Evolutionary conservation across 2,113 vertebrate genomes (phyloP).

Genomic region (Stercorarius parasiticus): DNA sequence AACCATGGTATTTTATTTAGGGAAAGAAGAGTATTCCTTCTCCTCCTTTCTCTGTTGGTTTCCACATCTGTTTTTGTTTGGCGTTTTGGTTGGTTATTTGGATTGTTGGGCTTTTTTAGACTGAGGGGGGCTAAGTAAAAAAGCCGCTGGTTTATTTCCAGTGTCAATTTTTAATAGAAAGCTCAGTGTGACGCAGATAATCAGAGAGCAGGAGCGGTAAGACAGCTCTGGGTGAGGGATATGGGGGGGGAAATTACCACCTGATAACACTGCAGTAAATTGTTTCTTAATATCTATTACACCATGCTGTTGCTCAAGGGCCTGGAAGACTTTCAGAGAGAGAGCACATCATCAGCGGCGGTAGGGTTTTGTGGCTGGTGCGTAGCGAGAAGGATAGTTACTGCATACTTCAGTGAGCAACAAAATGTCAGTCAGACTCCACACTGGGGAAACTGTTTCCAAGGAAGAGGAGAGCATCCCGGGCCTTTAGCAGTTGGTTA

Average conservation of each 20-base stretch:
- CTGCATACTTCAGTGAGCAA: not conserved
- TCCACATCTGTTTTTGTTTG: constrained; percentile 7
- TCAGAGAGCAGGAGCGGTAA: not conserved
- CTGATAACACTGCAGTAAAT: constrained; percentile 12
- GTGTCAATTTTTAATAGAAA: constrained; percentile 55
- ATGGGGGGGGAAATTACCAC: not conserved
- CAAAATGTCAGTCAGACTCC: not conserved
- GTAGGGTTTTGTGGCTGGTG: not conserved
- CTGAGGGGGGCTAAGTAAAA: not conserved
- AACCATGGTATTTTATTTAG: not conserved
- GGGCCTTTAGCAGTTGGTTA: not conserved
- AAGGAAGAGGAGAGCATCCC: not conserved
- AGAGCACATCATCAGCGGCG: not conserved
- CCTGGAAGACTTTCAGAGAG: not conserved
- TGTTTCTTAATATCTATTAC: not conserved
- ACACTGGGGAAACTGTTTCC: not conserved
- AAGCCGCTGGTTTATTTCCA: constrained; percentile 66
- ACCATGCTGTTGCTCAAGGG: not conserved
- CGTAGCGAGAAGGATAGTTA: not conserved
- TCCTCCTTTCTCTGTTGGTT: not conserved
- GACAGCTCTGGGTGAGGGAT: not conserved
- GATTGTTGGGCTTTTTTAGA: not conserved
- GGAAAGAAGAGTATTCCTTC: not conserved
- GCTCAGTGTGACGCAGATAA: not conserved
- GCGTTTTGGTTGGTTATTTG: constrained; percentile 44